Percentiles rank a stretch among this genome's conserved stretches.
phyloP scores from a whole-genome alignment of 2,797 vertebrate species.

The Salmo trutta region DNA sequence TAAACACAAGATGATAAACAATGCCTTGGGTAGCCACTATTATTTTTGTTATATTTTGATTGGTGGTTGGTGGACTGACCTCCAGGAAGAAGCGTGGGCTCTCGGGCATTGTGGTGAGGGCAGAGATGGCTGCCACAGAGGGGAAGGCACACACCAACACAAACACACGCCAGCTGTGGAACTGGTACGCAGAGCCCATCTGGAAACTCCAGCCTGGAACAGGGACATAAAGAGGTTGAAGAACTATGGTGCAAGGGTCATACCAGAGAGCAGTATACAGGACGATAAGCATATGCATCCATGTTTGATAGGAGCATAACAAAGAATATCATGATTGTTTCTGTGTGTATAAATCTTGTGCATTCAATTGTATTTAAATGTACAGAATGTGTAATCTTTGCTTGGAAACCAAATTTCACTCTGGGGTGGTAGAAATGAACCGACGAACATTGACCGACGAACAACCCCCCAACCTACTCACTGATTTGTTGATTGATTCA shows the following conservation, averaged over 20 bases:
- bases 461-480: neutral
- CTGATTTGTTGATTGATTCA: conserved; percentile 1
- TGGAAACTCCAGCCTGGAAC: conserved; percentile 95
- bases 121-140: conserved; percentile 91
- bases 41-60: neutral
- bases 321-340: too few relatives aligned
- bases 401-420: neutral
- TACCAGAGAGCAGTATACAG: neutral
- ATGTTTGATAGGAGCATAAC: too few relatives aligned
- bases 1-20: neutral
- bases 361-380: too few relatives aligned
- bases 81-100: conserved; percentile 96
- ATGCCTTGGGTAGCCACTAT: too few relatives aligned
- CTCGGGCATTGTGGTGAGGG: conserved; percentile 95
- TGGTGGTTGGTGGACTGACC: conserved; percentile 70
- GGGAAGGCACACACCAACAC: conserved; percentile 95
- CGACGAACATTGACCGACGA: neutral
- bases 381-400: neutral
- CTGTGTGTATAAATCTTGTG: too few relatives aligned
- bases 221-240: neutral
- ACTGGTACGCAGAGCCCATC: conserved; percentile 98
- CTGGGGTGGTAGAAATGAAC: neutral
- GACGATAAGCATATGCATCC: neutral
- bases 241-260: neutral
- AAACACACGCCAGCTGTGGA: conserved; percentile 98